These are phyloP conservation scores for Trichacis sp. DNA, from an alignment of 2,888 invertebrate genomes.

Conservation along the genomic window DNA sequence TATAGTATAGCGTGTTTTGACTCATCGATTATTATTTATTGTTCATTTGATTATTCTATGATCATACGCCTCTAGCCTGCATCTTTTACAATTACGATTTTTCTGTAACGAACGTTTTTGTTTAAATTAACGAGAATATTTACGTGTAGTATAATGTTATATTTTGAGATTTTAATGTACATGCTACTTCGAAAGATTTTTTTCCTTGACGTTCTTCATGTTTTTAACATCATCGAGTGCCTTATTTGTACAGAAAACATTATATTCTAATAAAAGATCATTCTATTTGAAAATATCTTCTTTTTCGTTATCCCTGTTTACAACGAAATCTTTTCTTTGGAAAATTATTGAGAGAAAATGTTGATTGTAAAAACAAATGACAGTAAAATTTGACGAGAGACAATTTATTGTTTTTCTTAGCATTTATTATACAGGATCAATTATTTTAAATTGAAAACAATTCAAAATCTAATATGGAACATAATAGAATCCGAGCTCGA, in stretches of 20 bases:
- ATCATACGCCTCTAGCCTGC: slow-evolving; percentile 46
- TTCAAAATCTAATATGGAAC: slow-evolving; percentile 27
- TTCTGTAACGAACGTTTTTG: slow-evolving; percentile 49
- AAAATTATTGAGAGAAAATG: too few relatives aligned
- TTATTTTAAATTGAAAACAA: neutral
- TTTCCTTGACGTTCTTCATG: slow-evolving; percentile 16
- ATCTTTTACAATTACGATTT: slow-evolving; percentile 49
- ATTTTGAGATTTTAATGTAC: slow-evolving; percentile 59
- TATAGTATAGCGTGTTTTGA: slow-evolving; percentile 60
- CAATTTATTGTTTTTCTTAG: too few relatives aligned
- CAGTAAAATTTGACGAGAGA: neutral
- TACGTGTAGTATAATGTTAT: slow-evolving; percentile 57
- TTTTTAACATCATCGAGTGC: slow-evolving; percentile 60
- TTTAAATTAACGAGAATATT: slow-evolving; percentile 51
- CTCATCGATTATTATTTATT: slow-evolving; percentile 66
- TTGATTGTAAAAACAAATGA: neutral
- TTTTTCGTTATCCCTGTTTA: too few relatives aligned
- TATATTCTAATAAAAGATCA: slow-evolving; percentile 53
- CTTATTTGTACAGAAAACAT: slow-evolving; percentile 68
- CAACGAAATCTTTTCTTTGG: too few relatives aligned
- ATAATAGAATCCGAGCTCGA: slow-evolving; percentile 15
- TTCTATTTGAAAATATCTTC: slow-evolving; percentile 22
- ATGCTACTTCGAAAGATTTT: slow-evolving; percentile 49
- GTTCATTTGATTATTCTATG: slow-evolving; percentile 59
- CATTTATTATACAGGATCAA: too few relatives aligned